Conservation (phyloP, 2,113 vertebrate species). For the Vidua macroura region DNA sequence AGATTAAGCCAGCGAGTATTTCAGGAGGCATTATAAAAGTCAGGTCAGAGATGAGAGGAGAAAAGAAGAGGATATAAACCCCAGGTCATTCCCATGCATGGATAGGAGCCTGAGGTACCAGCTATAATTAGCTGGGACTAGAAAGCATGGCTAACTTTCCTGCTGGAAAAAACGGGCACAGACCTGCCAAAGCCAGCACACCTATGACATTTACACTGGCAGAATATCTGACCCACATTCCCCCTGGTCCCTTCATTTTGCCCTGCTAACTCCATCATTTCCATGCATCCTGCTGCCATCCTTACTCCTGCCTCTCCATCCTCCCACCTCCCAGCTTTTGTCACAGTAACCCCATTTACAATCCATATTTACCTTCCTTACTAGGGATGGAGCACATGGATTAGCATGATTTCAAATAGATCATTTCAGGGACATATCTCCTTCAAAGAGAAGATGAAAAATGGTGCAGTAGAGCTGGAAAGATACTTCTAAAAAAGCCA, state of each 20-base stretch:
- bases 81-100: background rate
- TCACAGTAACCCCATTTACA: background rate
- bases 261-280: background rate
- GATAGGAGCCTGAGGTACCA: background rate
- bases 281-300: background rate
- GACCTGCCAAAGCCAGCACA: background rate
- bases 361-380: background rate
- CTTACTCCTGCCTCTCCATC: background rate
- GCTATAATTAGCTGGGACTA: background rate
- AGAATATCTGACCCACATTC: background rate
- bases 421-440: background rate
- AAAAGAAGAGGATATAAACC: background rate
- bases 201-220: background rate
- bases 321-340: background rate
- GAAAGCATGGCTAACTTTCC: background rate
- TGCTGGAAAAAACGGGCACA: background rate
- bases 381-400: background rate
- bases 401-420: background rate
- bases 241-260: background rate
- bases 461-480: background rate
- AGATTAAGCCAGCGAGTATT: background rate
- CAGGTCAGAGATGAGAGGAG: background rate
- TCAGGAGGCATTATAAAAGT: background rate
- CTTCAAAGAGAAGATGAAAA: background rate
- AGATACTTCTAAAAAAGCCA: constrained; percentile 23